Conservation (phyloP, 1,140 invertebrate species). For the Zaprionus inermis region DNA sequence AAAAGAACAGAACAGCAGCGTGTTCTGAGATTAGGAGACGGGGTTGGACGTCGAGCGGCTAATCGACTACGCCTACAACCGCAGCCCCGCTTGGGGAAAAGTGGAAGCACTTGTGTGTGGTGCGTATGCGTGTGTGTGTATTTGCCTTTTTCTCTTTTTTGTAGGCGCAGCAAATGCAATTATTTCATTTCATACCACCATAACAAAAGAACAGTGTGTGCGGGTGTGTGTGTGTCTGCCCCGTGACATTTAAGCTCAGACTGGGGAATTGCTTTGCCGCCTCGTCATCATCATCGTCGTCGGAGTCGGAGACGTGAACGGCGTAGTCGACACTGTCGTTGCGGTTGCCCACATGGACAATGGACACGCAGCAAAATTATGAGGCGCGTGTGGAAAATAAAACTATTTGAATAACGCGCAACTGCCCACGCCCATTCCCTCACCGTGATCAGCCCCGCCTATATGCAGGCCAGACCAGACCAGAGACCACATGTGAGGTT, state of each 20-base stretch:
- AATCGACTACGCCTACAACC: conserved; percentile 5
- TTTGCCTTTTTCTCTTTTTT: conserved; percentile 27
- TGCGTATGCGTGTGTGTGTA: neutral
- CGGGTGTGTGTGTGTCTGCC: conserved; percentile 27
- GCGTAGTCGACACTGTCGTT: conserved; percentile 34
- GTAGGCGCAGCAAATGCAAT: conserved; percentile 76
- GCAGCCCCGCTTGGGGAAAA: neutral
- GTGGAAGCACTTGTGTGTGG: conserved; percentile 11
- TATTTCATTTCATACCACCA: conserved; percentile 64
- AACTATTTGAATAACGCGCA: conserved; percentile 80
- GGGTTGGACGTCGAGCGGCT: neutral
- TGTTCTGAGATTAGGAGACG: neutral
- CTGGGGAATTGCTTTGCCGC: conserved; percentile 57
- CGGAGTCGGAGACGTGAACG: neutral
- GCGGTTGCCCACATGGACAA: conserved; percentile 38
- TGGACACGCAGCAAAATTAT: conserved; percentile 52
- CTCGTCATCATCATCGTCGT: conserved; percentile 51
- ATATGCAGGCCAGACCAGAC: neutral
- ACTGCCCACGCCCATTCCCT: conserved; percentile 45
- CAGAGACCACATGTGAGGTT: conserved; percentile 2
- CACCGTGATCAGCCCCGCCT: conserved; percentile 7
- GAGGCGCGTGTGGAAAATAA: conserved; percentile 58
- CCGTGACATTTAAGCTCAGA: conserved; percentile 47
- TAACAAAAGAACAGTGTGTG: conserved; percentile 44
- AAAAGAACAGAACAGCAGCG: neutral